Conservation (phyloP, 2,888 invertebrate genomes). For the Octonoba sinensis region DNA sequence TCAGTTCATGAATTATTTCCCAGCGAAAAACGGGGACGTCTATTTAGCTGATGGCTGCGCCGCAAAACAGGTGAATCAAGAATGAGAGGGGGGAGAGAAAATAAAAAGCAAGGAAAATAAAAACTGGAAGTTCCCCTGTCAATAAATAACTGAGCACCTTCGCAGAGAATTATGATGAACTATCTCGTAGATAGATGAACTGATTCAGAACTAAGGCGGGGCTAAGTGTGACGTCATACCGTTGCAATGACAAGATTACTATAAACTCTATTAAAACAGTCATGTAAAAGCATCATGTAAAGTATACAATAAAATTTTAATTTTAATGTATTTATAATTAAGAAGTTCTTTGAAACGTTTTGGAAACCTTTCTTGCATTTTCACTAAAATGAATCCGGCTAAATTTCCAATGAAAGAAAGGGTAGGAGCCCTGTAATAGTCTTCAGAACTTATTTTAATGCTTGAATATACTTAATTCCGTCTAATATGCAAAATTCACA, state of each 20-base stretch:
- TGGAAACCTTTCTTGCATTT: too few species aligned
- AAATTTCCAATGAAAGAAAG: too few species aligned
- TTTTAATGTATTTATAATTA: too few species aligned
- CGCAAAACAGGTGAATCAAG: conserved; percentile 9
- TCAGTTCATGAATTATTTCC: conserved; percentile 56
- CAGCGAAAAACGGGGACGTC: conserved; percentile 17
- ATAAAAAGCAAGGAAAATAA: conserved; percentile 17
- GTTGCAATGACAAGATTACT: not conserved
- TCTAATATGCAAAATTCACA: too few species aligned
- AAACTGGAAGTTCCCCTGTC: conserved; percentile 17
- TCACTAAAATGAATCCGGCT: too few species aligned
- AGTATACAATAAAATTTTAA: too few species aligned
- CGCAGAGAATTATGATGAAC: conserved; percentile 29
- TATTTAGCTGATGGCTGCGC: conserved; percentile 55
- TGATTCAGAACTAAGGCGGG: conserved; percentile 1
- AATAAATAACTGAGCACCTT: conserved; percentile 46
- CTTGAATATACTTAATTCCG: too few species aligned
- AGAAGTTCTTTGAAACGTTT: too few species aligned
- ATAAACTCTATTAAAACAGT: too few species aligned
- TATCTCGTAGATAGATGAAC: conserved; percentile 5
- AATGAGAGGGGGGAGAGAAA: conserved; percentile 11
- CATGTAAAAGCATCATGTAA: too few species aligned
- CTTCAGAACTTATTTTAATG: too few species aligned
- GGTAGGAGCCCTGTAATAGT: too few species aligned
- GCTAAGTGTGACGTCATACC: conserved; percentile 8